These are phyloP conservation scores for Amiota communis DNA, from an alignment of 2,888 invertebrate species.

Conservation along the genomic window DNA sequence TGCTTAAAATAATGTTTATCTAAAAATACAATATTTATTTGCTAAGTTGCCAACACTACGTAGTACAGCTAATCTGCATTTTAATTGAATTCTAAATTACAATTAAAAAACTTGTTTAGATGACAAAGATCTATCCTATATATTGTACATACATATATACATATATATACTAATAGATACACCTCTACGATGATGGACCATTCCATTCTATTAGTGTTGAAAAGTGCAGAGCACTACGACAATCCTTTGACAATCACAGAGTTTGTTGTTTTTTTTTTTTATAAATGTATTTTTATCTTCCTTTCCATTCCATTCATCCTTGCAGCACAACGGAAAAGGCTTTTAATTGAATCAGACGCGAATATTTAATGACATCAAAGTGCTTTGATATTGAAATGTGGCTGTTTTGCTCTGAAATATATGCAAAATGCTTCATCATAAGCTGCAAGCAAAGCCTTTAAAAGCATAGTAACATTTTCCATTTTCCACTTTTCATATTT, in stretches of 20 bases:
- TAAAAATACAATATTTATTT: background rate
- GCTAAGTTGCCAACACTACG: background rate
- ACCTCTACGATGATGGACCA: no score
- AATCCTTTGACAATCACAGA: constrained; percentile 64
- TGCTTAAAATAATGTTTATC: constrained; percentile 20
- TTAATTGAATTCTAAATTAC: constrained; percentile 67
- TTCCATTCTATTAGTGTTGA: no score
- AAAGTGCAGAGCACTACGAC: constrained; percentile 20
- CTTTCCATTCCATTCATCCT: background rate
- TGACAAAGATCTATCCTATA: background rate
- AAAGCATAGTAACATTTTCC: background rate
- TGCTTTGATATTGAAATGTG: constrained; percentile 22
- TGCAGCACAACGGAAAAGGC: background rate
- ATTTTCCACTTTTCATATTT: background rate
- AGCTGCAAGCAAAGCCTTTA: background rate
- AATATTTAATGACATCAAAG: constrained; percentile 15
- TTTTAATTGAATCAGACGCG: constrained; percentile 20
- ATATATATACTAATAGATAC: constrained; percentile 33
- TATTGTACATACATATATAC: no score
- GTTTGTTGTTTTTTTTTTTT: constrained; percentile 20
- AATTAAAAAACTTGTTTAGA: constrained; percentile 21
- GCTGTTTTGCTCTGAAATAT: background rate
- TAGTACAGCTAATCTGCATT: constrained; percentile 61
- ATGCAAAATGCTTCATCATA: background rate
- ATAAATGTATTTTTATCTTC: no score